phyloP scores from a whole-genome alignment of 2,888 invertebrate genomes.

The Cyclophora punctaria region DNA sequence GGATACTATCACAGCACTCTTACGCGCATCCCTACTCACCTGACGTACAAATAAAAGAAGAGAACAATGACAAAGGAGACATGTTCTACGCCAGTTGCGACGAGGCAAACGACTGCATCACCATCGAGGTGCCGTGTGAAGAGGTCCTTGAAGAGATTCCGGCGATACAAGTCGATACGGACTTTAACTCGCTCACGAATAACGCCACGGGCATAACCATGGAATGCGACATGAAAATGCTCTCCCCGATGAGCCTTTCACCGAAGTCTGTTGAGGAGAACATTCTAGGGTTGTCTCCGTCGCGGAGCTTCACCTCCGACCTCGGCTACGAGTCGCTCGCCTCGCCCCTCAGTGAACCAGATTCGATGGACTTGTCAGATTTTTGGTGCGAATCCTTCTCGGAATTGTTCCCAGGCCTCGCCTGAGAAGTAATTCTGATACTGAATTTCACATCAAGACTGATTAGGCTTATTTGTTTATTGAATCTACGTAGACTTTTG shows the following conservation, averaged over 20 bases:
- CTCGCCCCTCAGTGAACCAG: slow-evolving; percentile 65
- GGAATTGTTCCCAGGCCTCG: slow-evolving; percentile 84
- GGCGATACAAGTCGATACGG: slow-evolving; percentile 42
- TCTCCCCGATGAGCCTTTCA: slow-evolving; percentile 61
- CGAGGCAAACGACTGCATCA: slow-evolving; percentile 82
- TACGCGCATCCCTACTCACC: slow-evolving; percentile 64
- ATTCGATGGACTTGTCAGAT: slow-evolving; percentile 73
- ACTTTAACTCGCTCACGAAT: slow-evolving; percentile 39
- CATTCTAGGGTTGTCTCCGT: slow-evolving; percentile 52
- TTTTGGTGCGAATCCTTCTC: slow-evolving; percentile 85
- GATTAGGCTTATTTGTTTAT: slow-evolving; percentile 45
- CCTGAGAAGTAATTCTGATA: slow-evolving; percentile 55
- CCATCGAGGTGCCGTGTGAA: slow-evolving; percentile 80
- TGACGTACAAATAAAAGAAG: slow-evolving; percentile 41
- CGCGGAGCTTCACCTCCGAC: slow-evolving; percentile 60
- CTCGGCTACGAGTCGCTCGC: slow-evolving; percentile 67
- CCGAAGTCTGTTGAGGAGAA: slow-evolving; percentile 51
- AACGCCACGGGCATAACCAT: slow-evolving; percentile 40
- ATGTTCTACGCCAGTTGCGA: slow-evolving; percentile 83
- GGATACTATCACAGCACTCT: slow-evolving; percentile 68
- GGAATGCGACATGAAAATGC: slow-evolving; percentile 60
- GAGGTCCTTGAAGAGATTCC: slow-evolving; percentile 58
- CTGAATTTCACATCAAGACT: slow-evolving; percentile 59
- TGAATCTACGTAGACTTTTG: slow-evolving; percentile 21
- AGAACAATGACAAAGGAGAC: slow-evolving; percentile 69